Base-by-base conservation (phyloP, 2,888 invertebrate species). In the Ferdinandea cuprea region DNA sequence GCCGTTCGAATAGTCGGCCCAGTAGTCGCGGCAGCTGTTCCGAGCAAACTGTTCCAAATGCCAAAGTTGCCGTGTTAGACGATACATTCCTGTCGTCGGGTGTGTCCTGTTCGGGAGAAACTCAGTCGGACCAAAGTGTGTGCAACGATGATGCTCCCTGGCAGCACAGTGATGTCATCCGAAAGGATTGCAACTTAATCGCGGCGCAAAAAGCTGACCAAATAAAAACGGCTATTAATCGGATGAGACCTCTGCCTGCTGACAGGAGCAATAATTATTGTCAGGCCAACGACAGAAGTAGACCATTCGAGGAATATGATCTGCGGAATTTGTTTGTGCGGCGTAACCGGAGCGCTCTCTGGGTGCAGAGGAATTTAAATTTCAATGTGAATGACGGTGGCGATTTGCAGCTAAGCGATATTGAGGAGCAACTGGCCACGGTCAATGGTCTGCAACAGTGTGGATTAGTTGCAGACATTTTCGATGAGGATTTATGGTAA, bases 381-480 rank as follows among this genome's bases (percentile, higher is more conserved):
- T 66, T 85, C 46, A 74, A 80, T 35, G 56, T 68, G 48, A 78
- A 66, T 44, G 83, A 83, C 46, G 44, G 48, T 44, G 44, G 48
- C 35, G 83, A 83, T 21, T 37, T 83, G 44, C 83, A 83, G 71
- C 85, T 91, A 80, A 91, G 90, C 86, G 91, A 91, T 88, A 90
- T 91, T 85, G 90, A 90, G 85, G 91, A 90, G 86, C 89, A 90
- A 87, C 86, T 90, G 86, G 89, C 90, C 72, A 88, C 87, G 85
- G 88, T 61, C 46, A 84, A 84, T 74, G 65, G 84, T 59, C 63
- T 79, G 63, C 78, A 79, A 74, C 84, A 84, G 44, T 84, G 73
- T 81, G 76, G 80, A 85, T 85, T 85, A 81, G 76, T 74, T 83
- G 84, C 63, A 69, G 79, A 74, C 79, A 63, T 63, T 28, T 56